phyloP scores from a whole-genome alignment of 2,888 invertebrate species.

The Pseudococcus longispinus region DNA sequence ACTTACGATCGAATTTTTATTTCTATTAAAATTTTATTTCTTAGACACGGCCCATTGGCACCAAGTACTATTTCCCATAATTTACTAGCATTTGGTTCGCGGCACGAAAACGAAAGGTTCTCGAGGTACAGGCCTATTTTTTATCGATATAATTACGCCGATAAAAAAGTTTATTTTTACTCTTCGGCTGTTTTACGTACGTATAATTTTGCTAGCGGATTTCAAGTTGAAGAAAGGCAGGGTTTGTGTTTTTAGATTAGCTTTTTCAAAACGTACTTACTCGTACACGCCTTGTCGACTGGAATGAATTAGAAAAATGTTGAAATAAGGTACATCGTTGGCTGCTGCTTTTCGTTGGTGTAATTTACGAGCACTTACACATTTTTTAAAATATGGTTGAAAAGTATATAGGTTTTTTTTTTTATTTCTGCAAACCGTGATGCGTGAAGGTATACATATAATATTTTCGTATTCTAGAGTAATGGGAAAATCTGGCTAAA shows the following conservation, averaged over 20 bases:
- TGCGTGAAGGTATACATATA: background rate
- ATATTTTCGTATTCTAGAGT: background rate
- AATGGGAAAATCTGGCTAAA: background rate
- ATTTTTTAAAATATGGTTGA: background rate
- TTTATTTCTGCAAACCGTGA: background rate
- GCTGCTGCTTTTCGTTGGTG: background rate
- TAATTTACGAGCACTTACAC: conserved; percentile 6
- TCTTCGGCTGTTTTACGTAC: background rate
- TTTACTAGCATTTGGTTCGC: background rate
- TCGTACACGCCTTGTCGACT: background rate
- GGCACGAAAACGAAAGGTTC: background rate
- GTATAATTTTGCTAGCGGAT: background rate
- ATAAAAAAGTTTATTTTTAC: background rate
- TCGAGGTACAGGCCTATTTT: background rate
- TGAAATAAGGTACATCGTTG: background rate
- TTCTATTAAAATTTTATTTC: background rate
- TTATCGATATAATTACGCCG: background rate
- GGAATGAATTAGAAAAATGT: conserved; percentile 11
- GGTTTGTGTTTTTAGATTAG: background rate
- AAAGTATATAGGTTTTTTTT: background rate
- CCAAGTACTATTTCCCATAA: background rate
- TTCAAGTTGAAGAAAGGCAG: background rate
- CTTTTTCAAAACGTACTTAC: background rate
- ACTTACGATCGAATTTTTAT: background rate
- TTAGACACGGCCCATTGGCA: background rate